Evolutionary conservation across 2,888 invertebrate species (phyloP).

Genomic region (Pristionchus exspectatus): DNA sequence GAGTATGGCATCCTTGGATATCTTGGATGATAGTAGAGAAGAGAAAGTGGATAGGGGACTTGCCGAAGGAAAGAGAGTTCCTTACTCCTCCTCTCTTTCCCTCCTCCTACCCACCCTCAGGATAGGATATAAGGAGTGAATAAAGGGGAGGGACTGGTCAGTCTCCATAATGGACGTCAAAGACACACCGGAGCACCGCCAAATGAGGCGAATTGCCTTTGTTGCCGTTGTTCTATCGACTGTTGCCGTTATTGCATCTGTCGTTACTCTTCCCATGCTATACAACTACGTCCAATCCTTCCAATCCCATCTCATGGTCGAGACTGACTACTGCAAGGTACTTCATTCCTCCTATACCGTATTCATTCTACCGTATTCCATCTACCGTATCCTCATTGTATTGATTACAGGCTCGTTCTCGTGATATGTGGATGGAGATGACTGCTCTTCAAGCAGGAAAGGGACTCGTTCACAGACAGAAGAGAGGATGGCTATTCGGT

Average conservation of each 20-base stretch:
- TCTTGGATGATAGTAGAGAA: conserved; percentile 15
- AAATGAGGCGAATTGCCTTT: conserved; percentile 73
- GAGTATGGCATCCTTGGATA: conserved; percentile 29
- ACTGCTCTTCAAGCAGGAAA: conserved; percentile 74
- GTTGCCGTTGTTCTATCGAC: conserved; percentile 74
- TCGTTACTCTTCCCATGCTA: conserved; percentile 75
- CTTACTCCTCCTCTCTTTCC: not conserved
- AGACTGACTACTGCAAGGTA: conserved; percentile 75
- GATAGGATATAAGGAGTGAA: conserved; percentile 19
- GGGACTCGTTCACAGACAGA: conserved; percentile 69
- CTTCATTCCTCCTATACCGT: not conserved
- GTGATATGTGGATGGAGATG: conserved; percentile 76
- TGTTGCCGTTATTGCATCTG: conserved; percentile 72
- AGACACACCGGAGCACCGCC: conserved; percentile 70
- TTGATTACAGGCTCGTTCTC: conserved; percentile 66
- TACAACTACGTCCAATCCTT: conserved; percentile 75
- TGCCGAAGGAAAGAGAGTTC: not conserved
- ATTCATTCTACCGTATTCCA: not conserved
- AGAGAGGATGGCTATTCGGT: conserved; percentile 74
- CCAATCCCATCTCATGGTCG: conserved; percentile 73
- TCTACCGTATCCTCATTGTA: not conserved
- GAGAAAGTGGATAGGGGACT: conserved; percentile 50
- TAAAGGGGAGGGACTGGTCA: conserved; percentile 34
- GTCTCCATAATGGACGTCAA: conserved; percentile 65
- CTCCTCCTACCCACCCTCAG: not conserved